Base-by-base conservation (phyloP, 2,888 invertebrate species). In the Xestoiulus laeticollis region DNA sequence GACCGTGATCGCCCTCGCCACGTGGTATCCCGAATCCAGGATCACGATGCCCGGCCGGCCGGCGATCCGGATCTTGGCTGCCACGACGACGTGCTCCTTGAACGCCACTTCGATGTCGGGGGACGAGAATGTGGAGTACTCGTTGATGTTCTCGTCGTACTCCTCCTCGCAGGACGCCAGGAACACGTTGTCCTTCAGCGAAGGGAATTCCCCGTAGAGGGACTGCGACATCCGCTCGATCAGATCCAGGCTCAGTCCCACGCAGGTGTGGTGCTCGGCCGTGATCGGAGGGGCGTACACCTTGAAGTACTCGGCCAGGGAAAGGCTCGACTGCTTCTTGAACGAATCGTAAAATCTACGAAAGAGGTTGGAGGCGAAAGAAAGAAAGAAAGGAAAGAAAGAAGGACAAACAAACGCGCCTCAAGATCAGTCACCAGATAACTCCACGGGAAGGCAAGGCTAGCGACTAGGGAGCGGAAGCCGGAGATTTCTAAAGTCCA, bases 1-100 rank as follows among this genome's bases (percentile, higher is more conserved):
- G 87, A 97, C 95, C 32, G 97, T 96, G 89, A 97, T 94, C 88
- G 96, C 95, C 89, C 96, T 94, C 82, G 96, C 95, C 89, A 97
- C 95, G 92, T 98, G 97, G 92, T 98, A 98, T 26, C 97, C 97
- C 0, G 97, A 97, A 93, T 98, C 98, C 78, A 97, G 94, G 32
- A 98, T 94, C 93, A 97, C 92, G 86, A 96, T 93, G 44, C 97
- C 97, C 0, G 93, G 92, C 68, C 97, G 94, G 44, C 95, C 96
- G 86, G 94, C 95, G 88, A 97, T 94, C 90, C 86, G 53, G 44
- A 86, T 84, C 87, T 87, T 87, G 91, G 97, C 93, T 89, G 95
- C 95, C 88, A 96, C 95, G 92, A 97, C 94, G 83, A 96, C 96
- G 92, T 97, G 97, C 92, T 97, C 97, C 92, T 97, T 97, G 12